Conservation (phyloP, 2,113 vertebrate species). For the Oxyura jamaicensis region DNA sequence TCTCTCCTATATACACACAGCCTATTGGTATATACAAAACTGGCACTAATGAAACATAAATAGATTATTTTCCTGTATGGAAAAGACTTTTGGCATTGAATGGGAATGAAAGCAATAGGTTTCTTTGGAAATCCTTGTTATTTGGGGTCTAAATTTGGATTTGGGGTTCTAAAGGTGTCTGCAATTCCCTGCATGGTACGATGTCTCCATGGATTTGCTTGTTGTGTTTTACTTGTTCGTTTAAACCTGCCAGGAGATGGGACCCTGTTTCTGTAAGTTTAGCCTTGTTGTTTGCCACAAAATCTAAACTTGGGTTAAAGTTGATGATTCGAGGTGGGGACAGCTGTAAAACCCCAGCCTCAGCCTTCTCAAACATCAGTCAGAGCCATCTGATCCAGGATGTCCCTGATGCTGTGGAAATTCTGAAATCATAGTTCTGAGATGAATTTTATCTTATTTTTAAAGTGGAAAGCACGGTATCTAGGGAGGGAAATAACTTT, state of each 20-base stretch:
- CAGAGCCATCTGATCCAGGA: neutral
- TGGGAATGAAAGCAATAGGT: slow-evolving; percentile 7
- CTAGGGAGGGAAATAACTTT: neutral
- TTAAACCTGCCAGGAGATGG: neutral
- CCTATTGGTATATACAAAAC: slow-evolving; percentile 57
- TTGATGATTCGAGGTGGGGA: neutral
- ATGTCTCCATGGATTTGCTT: neutral
- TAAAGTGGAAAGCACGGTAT: neutral
- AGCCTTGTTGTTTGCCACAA: neutral
- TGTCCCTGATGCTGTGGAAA: neutral
- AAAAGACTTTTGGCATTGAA: slow-evolving; percentile 31
- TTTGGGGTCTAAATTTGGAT: neutral
- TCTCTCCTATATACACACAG: slow-evolving; percentile 48
- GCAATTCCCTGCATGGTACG: rapidly evolving
- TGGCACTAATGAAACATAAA: slow-evolving; percentile 62
- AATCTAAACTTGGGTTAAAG: neutral
- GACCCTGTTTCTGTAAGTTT: neutral
- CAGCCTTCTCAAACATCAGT: neutral
- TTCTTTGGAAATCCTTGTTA: neutral
- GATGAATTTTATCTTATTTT: neutral
- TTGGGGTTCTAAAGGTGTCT: neutral
- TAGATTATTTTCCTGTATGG: slow-evolving; percentile 57
- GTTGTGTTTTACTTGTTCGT: neutral
- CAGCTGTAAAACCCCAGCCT: neutral
- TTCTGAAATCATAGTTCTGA: neutral